Evolutionary conservation across 2,888 invertebrate genomes (phyloP), one percentile per base, ranked within the genome.

Genomic region (Pyrrhosoma nymphula): DNA sequence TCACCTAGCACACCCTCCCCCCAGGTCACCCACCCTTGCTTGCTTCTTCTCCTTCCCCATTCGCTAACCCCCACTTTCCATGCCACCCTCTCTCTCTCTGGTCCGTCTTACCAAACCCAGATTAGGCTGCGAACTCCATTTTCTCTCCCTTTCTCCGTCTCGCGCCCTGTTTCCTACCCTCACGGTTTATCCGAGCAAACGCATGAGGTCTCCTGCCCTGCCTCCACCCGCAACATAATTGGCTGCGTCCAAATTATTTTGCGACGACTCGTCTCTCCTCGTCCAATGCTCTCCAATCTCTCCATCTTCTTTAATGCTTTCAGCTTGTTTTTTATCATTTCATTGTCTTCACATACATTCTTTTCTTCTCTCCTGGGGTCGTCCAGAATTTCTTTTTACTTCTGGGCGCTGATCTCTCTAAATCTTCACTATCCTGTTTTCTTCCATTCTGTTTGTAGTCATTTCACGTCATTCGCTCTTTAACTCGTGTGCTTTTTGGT

Each of bases 51-150:
- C 60, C 60, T 60, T 60, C 60, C 60, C 20, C 20, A 14, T 60
- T 60, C 60, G 3, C 60, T 20, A 60, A 60, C 60, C 60, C n/a
- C 69, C 69, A n/a, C 69, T 14, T 47, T 47, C 69, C 90, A 35
- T 35, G 82, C 82, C 16, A 2, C 47, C 20, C 93, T 47, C 93
- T 26, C 69, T n/a, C n/a, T 89, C 82, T 82, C 82, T 82, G 10
- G 75, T 60, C n/a, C n/a, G n/a, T n/a, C n/a, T 93, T 69, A 69
- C 93, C 93, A 69, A 69, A 69, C 75, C 93, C 93, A 93, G 93
- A 93, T 93, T 47, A 93, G 56, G 75, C 63, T 47, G 82, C 23
- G 82, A 82, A 82, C 82, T 82, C 82, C 35, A 14, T 60, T 20
- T 20, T 60, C 69, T 69, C 69, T 12, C 69, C 26, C 69, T 6